Percentiles rank a stretch among this genome's conserved stretches.
These are phyloP conservation scores for Chionomys nivalis DNA, from an alignment of 2,113 vertebrate species.

Conservation along the genomic window DNA sequence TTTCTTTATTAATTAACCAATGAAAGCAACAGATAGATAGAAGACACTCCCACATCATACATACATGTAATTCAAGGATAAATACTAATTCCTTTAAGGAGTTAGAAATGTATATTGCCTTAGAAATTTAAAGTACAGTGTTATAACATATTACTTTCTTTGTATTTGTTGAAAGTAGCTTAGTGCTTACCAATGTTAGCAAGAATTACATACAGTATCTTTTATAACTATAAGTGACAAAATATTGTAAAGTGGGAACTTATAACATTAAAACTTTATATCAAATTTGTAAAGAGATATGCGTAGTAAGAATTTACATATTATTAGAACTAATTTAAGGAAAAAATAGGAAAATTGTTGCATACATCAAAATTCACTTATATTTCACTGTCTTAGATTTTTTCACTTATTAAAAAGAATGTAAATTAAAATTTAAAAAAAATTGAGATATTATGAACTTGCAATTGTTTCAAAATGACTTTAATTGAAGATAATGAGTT, in stretches of 20 bases:
- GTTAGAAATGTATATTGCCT: constrained; percentile 14
- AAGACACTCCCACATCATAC: background rate
- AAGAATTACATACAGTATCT: constrained; percentile 64
- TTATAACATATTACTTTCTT: constrained; percentile 71
- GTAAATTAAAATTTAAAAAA: background rate
- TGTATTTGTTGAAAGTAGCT: constrained; percentile 67
- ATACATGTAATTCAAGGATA: constrained; percentile 43
- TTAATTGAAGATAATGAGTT: background rate
- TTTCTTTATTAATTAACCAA: too few species aligned
- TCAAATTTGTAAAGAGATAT: background rate
- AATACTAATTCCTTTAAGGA: constrained; percentile 44
- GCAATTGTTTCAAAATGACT: background rate
- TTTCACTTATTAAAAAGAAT: background rate
- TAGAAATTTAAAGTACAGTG: constrained; percentile 48
- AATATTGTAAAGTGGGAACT: constrained; percentile 36
- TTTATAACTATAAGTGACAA: constrained; percentile 49
- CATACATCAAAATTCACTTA: background rate
- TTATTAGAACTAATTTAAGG: background rate
- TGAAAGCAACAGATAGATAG: too few species aligned
- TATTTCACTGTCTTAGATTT: background rate
- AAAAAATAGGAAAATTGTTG: background rate
- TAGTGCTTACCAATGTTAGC: constrained; percentile 52
- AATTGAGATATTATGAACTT: background rate
- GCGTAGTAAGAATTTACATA: background rate
- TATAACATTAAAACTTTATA: background rate